A percentile compares a stretch with the other conserved stretches of the same genome.
phyloP scores from a whole-genome alignment of 1,140 invertebrate species.

The Hypsibius dujardini region DNA sequence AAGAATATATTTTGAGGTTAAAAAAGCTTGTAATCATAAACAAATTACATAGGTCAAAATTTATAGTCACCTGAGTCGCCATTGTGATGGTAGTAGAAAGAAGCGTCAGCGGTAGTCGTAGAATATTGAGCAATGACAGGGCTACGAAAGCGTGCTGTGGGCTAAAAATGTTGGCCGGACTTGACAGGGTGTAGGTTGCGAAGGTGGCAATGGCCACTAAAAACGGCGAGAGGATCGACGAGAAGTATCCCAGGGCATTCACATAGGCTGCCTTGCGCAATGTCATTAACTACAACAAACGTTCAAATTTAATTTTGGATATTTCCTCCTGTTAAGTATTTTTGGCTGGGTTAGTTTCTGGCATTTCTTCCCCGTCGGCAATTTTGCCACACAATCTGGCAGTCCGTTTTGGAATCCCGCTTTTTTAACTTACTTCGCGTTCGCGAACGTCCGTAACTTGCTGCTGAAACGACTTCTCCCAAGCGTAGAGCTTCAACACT shows the following conservation, averaged over 20 bases:
- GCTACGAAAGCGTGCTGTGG: slow-evolving; percentile 50
- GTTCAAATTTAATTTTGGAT: too few species aligned
- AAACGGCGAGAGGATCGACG: slow-evolving; percentile 18
- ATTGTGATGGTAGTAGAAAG: neutral
- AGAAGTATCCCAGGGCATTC: neutral
- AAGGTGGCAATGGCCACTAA: slow-evolving; percentile 59
- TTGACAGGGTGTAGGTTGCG: slow-evolving; percentile 58
- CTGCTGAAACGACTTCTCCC: neutral
- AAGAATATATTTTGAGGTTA: too few species aligned
- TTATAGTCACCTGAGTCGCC: slow-evolving; percentile 1
- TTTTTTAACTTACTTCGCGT: neutral
- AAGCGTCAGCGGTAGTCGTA: neutral
- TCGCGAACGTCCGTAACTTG: neutral
- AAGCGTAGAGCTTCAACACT: slow-evolving; percentile 5
- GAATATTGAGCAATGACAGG: slow-evolving; percentile 9
- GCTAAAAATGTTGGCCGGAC: slow-evolving; percentile 49
- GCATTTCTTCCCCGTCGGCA: too few species aligned
- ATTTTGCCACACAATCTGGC: too few species aligned
- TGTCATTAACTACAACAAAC: slow-evolving; percentile 4
- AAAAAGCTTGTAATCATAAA: too few species aligned
- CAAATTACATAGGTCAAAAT: too few species aligned
- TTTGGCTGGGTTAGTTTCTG: too few species aligned
- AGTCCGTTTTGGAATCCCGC: neutral
- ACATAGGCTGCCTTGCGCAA: neutral
- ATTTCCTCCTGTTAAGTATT: too few species aligned